These are phyloP conservation scores for Scytalopus superciliaris DNA, from an alignment of 2,113 vertebrate genomes.

Conservation along the genomic window DNA sequence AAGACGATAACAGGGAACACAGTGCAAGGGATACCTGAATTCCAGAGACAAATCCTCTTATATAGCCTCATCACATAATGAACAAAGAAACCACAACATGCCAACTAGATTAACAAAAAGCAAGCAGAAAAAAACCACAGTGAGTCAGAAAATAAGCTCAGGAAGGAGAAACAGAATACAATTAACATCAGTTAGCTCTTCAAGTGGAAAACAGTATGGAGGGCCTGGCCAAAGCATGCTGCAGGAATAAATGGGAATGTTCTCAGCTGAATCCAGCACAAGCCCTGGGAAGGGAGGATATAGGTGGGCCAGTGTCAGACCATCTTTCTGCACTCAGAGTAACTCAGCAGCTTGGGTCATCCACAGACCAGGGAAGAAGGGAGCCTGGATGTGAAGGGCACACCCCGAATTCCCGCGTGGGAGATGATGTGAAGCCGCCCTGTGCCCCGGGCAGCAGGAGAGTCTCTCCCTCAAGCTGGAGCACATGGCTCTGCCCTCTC, in stretches of 20 bases:
- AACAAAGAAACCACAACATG: constrained; percentile 62
- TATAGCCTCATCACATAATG: constrained; percentile 6
- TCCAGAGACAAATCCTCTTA: constrained; percentile 56
- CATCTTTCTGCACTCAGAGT: not conserved
- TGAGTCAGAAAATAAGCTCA: constrained; percentile 62
- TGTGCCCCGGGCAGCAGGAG: not conserved
- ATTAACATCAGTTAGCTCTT: constrained; percentile 29
- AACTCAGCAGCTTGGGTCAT: not conserved
- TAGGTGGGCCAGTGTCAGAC: not conserved
- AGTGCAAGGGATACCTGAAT: constrained; percentile 51
- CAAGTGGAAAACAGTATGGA: not conserved
- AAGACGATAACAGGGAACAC: constrained; percentile 9
- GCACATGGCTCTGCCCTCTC: not conserved
- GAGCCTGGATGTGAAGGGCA: not conserved
- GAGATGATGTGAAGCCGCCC: not conserved
- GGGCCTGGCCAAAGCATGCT: not conserved
- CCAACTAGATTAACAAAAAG: constrained; percentile 53
- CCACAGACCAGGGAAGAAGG: not conserved
- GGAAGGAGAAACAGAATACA: constrained; percentile 38
- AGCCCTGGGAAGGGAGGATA: not conserved
- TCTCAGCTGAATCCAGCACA: not conserved
- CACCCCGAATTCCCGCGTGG: not conserved
- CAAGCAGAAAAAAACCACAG: not conserved
- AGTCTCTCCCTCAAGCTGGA: not conserved
- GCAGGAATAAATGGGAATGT: not conserved